These are phyloP conservation scores for Rotaria magnacalcarata DNA, from an alignment of 2,888 invertebrate genomes.

Conservation along the genomic window DNA sequence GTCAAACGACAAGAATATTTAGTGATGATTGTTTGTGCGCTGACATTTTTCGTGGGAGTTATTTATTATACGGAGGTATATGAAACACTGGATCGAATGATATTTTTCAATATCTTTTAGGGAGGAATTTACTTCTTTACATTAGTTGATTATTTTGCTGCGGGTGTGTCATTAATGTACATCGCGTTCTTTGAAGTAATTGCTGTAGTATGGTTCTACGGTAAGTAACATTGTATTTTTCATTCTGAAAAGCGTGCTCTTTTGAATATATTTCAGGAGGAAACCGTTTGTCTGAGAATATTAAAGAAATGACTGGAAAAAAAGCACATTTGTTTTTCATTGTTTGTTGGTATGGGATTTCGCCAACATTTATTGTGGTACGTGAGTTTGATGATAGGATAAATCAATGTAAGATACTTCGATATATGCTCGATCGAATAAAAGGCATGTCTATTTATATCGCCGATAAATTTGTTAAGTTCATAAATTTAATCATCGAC, in stretches of 20 bases:
- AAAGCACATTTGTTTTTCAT: slow-evolving; percentile 76
- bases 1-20: slow-evolving; percentile 79
- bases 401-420: no score
- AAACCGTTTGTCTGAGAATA: slow-evolving; percentile 72
- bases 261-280: slow-evolving; percentile 62
- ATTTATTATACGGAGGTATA: slow-evolving; percentile 77
- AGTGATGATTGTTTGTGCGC: slow-evolving; percentile 74
- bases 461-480: neutral
- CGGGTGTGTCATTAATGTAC: slow-evolving; percentile 56
- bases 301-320: slow-evolving; percentile 81
- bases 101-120: slow-evolving; percentile 48
- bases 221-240: slow-evolving; percentile 48
- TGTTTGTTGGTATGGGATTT: slow-evolving; percentile 76
- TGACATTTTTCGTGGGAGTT: slow-evolving; percentile 77
- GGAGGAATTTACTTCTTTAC: slow-evolving; percentile 57
- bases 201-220: slow-evolving; percentile 56
- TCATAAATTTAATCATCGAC: slow-evolving; percentile 30
- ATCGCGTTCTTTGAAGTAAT: slow-evolving; percentile 57
- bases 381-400: slow-evolving; percentile 49
- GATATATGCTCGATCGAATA: neutral
- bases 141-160: slow-evolving; percentile 55
- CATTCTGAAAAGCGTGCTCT: no score
- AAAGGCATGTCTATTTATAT: neutral
- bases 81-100: slow-evolving; percentile 34
- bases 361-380: slow-evolving; percentile 74